These are phyloP conservation scores for Semnornis frantzii DNA, from an alignment of 2,113 vertebrate species.

Conservation along the genomic window DNA sequence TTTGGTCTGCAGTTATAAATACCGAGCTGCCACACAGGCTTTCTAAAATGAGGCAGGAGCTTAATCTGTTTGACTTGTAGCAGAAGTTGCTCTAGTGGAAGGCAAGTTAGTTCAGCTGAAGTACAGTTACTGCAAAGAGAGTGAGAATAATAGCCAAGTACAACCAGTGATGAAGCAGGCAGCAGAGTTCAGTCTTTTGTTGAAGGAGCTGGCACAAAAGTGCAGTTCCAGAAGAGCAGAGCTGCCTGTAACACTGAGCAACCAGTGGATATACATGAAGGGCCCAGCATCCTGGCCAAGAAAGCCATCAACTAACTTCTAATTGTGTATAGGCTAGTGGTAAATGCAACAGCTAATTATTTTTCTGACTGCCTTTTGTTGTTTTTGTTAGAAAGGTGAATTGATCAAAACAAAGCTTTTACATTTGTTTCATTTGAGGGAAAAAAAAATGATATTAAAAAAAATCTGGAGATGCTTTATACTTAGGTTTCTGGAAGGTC, in stretches of 20 bases:
- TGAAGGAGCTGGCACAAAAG: background rate
- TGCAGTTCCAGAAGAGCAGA: background rate
- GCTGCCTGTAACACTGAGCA: background rate
- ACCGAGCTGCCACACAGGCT: background rate
- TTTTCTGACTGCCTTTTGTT: background rate
- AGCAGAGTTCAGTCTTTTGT: background rate
- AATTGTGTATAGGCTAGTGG: background rate
- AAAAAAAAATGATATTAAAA: too few relatives aligned
- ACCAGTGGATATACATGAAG: background rate
- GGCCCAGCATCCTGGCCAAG: background rate
- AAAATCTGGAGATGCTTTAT: background rate
- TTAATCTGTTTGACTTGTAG: background rate
- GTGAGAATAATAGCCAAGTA: background rate
- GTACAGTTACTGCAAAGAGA: background rate
- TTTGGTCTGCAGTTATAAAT: background rate
- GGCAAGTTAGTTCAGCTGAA: background rate
- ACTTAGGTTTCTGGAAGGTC: background rate
- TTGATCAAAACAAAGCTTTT: background rate
- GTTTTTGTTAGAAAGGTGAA: background rate
- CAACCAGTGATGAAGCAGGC: background rate
- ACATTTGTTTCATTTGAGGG: background rate
- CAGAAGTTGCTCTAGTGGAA: background rate
- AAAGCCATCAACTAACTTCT: background rate
- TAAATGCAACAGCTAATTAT: background rate
- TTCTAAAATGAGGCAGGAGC: background rate